Conservation (phyloP, 2,797 vertebrate species). For the Pelodytes ibericus region DNA sequence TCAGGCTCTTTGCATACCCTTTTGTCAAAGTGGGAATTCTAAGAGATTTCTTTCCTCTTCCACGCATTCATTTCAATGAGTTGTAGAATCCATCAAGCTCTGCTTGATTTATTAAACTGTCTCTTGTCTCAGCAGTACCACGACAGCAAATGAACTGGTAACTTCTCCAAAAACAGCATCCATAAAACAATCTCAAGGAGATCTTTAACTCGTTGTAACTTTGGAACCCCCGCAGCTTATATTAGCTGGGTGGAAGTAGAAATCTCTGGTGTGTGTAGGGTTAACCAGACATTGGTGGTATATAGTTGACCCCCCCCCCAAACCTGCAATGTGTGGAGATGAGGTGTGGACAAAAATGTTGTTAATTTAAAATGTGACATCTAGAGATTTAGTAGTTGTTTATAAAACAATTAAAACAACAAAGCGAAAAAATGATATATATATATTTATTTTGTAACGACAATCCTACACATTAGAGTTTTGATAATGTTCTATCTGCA, state of each 20-base stretch:
- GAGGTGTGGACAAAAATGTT: no score
- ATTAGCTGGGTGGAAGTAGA: background rate
- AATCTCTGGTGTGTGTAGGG: background rate
- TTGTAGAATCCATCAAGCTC: constrained; percentile 99
- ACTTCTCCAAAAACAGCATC: constrained; percentile 80
- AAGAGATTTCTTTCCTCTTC: constrained; percentile 93
- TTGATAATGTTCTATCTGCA: no score
- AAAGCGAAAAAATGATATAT: no score
- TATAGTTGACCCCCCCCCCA: no score
- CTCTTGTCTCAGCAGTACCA: constrained; percentile 98
- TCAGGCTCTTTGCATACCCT: constrained; percentile 99
- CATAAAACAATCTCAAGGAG: constrained; percentile 74
- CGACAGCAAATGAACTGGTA: constrained; percentile 99
- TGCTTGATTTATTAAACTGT: constrained; percentile 99
- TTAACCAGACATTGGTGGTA: no score
- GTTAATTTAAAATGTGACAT: no score
- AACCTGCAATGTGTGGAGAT: no score
- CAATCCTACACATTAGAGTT: no score
- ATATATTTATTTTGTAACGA: no score
- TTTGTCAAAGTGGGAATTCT: constrained; percentile 94
- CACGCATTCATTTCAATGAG: constrained; percentile 89
- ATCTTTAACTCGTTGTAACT: constrained; percentile 70
- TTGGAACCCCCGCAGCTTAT: constrained; percentile 33
- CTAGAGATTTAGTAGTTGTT: no score
- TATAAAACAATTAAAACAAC: no score